phyloP scores from a whole-genome alignment of 2,888 invertebrate genomes.

The Tenthredo amoena region DNA sequence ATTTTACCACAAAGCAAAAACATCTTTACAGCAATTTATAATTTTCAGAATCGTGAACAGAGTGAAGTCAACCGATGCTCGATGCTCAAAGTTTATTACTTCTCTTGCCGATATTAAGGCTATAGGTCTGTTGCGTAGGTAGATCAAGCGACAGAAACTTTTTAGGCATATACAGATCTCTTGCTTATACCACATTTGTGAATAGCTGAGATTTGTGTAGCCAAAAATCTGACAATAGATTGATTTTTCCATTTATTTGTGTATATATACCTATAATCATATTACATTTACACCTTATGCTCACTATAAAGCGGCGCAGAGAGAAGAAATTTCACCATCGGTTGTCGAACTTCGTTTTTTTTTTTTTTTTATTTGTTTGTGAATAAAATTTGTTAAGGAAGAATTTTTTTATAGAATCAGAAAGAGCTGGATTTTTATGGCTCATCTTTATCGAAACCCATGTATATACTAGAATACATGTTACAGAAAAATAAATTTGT shows the following conservation, averaged over 20 bases:
- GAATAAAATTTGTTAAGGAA: background rate
- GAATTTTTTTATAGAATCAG: background rate
- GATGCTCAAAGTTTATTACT: background rate
- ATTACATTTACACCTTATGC: constrained; percentile 1
- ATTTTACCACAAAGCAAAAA: background rate
- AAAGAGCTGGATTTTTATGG: background rate
- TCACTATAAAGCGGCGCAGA: background rate
- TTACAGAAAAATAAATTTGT: background rate
- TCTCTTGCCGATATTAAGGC: background rate
- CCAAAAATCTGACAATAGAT: background rate
- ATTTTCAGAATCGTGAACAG: constrained; percentile 26
- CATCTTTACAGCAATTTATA: background rate
- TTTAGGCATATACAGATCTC: background rate
- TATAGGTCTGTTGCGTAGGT: background rate
- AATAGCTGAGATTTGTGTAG: background rate
- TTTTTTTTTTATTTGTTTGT: background rate
- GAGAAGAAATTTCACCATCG: background rate
- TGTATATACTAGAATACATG: background rate
- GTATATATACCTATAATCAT: background rate
- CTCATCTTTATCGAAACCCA: background rate
- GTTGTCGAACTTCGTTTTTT: background rate
- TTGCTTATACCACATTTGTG: background rate
- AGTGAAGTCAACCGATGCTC: background rate
- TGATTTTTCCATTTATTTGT: background rate
- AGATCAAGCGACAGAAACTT: background rate